These are phyloP conservation scores for Dysdera silvatica DNA, from an alignment of 1,140 invertebrate species.

Conservation along the genomic window DNA sequence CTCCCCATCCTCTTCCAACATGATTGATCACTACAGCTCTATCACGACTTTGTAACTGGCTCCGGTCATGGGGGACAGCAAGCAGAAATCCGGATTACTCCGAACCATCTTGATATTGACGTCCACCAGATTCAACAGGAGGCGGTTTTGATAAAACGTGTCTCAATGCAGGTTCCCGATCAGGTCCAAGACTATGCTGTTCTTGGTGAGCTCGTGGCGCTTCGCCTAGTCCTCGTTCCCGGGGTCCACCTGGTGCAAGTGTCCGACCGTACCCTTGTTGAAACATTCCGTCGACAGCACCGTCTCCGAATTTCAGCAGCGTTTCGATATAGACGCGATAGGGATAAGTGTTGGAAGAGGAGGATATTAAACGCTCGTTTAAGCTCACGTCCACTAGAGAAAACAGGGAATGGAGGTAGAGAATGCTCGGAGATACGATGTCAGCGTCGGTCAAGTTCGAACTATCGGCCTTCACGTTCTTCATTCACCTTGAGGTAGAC, in stretches of 20 bases:
- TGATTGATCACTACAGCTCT: too few relatives aligned
- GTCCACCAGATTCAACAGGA: background rate
- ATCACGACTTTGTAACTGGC: too few relatives aligned
- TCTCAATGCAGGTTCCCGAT: background rate
- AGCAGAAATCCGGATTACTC: too few relatives aligned
- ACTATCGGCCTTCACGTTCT: background rate
- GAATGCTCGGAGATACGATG: background rate
- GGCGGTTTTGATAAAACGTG: background rate
- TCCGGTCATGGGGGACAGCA: too few relatives aligned
- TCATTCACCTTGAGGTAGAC: too few relatives aligned
- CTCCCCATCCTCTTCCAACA: too few relatives aligned
- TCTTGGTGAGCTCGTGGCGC: background rate
- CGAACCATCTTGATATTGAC: background rate
- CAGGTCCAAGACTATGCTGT: background rate
- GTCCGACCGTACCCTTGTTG: background rate
- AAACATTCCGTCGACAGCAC: background rate
- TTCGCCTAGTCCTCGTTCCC: background rate
- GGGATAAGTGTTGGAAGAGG: background rate
- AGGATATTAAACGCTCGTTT: background rate
- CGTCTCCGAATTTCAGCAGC: background rate
- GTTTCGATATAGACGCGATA: slow-evolving; percentile 1
- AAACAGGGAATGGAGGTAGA: background rate
- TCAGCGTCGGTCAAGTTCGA: background rate
- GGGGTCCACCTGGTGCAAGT: background rate
- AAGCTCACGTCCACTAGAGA: background rate